Evolutionary conservation across 2,888 invertebrate genomes (phyloP), one percentile per base, ranked within the genome.

Genomic region (Dendrolimus houi): DNA sequence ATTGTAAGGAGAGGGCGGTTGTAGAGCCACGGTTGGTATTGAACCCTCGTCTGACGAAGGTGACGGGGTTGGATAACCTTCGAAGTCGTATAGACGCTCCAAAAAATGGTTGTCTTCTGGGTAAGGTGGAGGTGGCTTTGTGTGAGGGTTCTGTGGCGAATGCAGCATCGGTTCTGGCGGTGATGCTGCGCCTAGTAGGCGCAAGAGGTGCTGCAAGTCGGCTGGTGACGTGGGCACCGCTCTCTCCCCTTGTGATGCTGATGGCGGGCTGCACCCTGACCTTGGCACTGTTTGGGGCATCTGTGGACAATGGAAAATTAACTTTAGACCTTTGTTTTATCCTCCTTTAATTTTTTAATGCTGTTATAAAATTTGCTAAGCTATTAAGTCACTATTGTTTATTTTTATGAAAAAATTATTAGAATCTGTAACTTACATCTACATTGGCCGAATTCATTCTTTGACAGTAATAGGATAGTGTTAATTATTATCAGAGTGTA

Each of bases 241-340:
- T 67, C 90, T 83, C 80, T 92, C 92, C 67, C 95, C 94, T 73
- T 96, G 92, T 57, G 96, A 92, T 17, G 95, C 95, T 79, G 94
- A 94, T 65, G 94, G 93, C 70, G 95, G 94, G 84, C 94, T 95
- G 80, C 93, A 94, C 82, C 94, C 95, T 74, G 94, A 94, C 71
- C 94, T 93, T 59, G 95, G 95, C 72, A 95, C 95, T 74, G 94
- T 95, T 91, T 96, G 96, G 85, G 95, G 95, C 95, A 95, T 95
- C 96, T 96, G 93, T 57, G 60, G 63, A 83, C 83, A 87, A 88
- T 57, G 56, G 60, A 68, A 71, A 66, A 57, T 8, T 42, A 58
- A 57, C 17, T 42, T 71, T 55, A 63, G 42, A 58, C 47, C 41
- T 41, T 29, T 41, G 1, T 55, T 52, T 57, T 40, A 56, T n/a